Evolutionary conservation across 2,888 invertebrate species (phyloP).

Genomic region (Seira sanloemensis): DNA sequence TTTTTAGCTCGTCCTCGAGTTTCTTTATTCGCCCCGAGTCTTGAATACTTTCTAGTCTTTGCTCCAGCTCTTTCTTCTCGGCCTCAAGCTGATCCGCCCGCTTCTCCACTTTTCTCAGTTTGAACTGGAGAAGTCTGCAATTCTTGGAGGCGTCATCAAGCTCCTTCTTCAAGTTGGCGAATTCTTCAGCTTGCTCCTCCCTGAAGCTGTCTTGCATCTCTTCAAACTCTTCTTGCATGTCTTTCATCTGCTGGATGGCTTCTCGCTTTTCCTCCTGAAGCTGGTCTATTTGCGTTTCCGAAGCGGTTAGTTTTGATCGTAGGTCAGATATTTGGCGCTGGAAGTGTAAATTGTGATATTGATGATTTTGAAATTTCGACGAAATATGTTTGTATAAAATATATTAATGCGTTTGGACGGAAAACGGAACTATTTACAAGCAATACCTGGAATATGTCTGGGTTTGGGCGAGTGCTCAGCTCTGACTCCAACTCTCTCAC

Average conservation of each 20-base stretch:
- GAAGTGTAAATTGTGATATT: constrained; percentile 72
- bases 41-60: constrained; percentile 75
- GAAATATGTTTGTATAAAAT: constrained; percentile 11
- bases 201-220: constrained; percentile 98
- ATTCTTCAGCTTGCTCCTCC: constrained; percentile 98
- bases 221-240: constrained; percentile 97
- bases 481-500: constrained; percentile 86
- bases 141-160: constrained; percentile 98
- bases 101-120: constrained; percentile 96
- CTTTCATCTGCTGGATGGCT: constrained; percentile 93
- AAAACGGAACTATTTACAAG: too few relatives aligned
- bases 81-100: constrained; percentile 90
- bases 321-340: constrained; percentile 84
- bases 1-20: constrained; percentile 89
- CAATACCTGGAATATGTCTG: constrained; percentile 70
- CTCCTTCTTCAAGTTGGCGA: constrained; percentile 94
- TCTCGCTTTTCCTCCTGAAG: constrained; percentile 97
- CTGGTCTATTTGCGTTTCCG: constrained; percentile 94
- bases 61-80: constrained; percentile 84
- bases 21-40: constrained; percentile 84
- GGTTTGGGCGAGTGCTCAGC: constrained; percentile 77
- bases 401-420: too few relatives aligned
- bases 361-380: neutral
- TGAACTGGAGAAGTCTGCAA: constrained; percentile 98
- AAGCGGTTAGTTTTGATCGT: constrained; percentile 88